Evolutionary conservation across 2,113 vertebrate genomes (phyloP).

Genomic region (Ascaphus truei): DNA sequence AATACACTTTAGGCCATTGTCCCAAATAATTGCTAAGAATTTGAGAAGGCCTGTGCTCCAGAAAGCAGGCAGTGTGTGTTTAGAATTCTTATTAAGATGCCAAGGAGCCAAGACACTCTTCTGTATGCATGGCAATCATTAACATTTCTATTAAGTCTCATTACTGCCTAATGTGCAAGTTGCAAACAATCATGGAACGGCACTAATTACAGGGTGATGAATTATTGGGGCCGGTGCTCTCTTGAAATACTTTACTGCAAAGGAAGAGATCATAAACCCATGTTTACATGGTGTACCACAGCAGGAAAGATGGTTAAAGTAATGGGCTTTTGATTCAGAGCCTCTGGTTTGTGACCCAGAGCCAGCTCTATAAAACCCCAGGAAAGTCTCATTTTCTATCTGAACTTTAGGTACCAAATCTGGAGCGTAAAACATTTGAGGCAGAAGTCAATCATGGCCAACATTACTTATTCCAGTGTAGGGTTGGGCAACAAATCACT

Average conservation of each 20-base stretch:
- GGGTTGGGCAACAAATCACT: too few species aligned
- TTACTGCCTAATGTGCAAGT: neutral
- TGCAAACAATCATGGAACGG: neutral
- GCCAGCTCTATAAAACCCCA: neutral
- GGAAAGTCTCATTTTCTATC: too few species aligned
- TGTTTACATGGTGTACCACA: neutral
- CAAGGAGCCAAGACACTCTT: too few species aligned
- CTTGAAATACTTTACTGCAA: neutral
- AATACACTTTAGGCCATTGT: too few species aligned
- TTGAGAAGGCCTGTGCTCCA: too few species aligned
- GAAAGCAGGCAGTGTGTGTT: too few species aligned
- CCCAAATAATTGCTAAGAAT: too few species aligned
- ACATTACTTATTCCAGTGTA: too few species aligned
- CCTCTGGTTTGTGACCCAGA: neutral
- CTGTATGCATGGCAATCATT: neutral
- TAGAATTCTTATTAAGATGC: too few species aligned
- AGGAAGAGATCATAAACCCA: neutral
- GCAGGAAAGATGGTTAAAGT: neutral
- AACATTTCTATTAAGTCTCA: neutral
- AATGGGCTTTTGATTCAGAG: neutral
- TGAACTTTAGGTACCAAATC: too few species aligned
- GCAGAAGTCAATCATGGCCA: too few species aligned
- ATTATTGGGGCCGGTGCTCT: neutral
- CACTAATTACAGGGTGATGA: neutral
- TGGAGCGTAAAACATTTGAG: too few species aligned